A percentile compares a stretch with the other conserved stretches of the same genome.
phyloP scores from a whole-genome alignment of 2,113 vertebrate genomes.

The Sardina pilchardus region DNA sequence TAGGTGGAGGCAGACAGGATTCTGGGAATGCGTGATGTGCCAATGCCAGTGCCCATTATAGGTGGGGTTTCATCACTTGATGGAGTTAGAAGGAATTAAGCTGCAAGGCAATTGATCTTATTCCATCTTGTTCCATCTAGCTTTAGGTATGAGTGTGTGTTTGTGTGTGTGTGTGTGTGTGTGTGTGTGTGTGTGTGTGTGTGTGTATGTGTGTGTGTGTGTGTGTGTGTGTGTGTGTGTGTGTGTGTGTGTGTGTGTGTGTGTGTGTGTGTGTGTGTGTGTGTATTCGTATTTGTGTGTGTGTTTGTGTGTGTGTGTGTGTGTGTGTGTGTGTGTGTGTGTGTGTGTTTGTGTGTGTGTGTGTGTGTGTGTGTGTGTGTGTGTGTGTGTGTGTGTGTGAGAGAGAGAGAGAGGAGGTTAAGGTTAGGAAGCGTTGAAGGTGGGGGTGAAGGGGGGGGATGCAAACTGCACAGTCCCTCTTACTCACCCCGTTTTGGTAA shows the following conservation, averaged over 20 bases:
- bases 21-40: constrained; percentile 11
- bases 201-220: not conserved
- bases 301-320: not conserved
- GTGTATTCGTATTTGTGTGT: too few species aligned
- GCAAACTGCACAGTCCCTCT: constrained; percentile 64
- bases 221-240: not conserved
- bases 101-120: constrained; percentile 56
- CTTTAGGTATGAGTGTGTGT: not conserved
- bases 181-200: not conserved
- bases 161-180: not conserved
- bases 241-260: not conserved
- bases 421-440: constrained; percentile 19
- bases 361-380: not conserved
- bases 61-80: constrained; percentile 42
- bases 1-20: constrained; percentile 7
- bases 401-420: constrained; percentile 36
- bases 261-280: not conserved
- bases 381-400: not conserved
- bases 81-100: constrained; percentile 49
- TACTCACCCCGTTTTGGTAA: constrained; percentile 73
- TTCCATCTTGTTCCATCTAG: constrained; percentile 28
- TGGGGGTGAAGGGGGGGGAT: constrained; percentile 37
- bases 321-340: too few species aligned
- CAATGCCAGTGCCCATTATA: not conserved
- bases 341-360: not conserved